Percentiles rank a stretch among this genome's conserved stretches.
Conservation (phyloP, 2,888 invertebrate genomes). For the Iselma pallidipennis region DNA sequence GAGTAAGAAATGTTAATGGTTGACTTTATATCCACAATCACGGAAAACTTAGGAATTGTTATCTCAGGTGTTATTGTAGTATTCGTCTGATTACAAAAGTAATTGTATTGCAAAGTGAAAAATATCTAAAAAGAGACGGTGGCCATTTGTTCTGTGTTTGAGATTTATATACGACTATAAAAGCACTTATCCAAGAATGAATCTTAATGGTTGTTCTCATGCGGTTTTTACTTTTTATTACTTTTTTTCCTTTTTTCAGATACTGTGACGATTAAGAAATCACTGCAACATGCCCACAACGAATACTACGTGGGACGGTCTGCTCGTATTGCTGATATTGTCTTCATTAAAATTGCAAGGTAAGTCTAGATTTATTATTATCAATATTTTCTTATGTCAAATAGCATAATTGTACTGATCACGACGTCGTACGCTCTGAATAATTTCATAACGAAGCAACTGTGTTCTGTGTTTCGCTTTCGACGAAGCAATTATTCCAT, state of each 20-base stretch:
- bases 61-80: constrained; percentile 19
- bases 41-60: constrained; percentile 5
- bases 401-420: too few relatives aligned
- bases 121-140: constrained; percentile 9
- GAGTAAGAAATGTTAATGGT: background rate
- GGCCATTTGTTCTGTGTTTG: background rate
- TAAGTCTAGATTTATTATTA: constrained; percentile 23
- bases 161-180: constrained; percentile 12
- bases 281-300: constrained; percentile 41
- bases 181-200: constrained; percentile 17
- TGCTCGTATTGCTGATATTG: constrained; percentile 42
- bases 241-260: constrained; percentile 25
- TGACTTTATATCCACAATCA: background rate
- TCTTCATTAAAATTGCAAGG: constrained; percentile 36
- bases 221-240: background rate
- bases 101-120: constrained; percentile 14
- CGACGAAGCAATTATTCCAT: too few relatives aligned
- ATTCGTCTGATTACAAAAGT: constrained; percentile 10
- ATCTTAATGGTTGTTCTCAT: constrained; percentile 14
- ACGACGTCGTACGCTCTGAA: too few relatives aligned
- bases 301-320: constrained; percentile 38
- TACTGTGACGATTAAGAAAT: constrained; percentile 19
- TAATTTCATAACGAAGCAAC: too few relatives aligned
- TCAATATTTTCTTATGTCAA: too few relatives aligned
- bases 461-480: too few relatives aligned